A percentile compares a stretch with the other conserved stretches of the same genome.
phyloP scores from a whole-genome alignment of 2,797 vertebrate genomes.

The Coregonus sp. region DNA sequence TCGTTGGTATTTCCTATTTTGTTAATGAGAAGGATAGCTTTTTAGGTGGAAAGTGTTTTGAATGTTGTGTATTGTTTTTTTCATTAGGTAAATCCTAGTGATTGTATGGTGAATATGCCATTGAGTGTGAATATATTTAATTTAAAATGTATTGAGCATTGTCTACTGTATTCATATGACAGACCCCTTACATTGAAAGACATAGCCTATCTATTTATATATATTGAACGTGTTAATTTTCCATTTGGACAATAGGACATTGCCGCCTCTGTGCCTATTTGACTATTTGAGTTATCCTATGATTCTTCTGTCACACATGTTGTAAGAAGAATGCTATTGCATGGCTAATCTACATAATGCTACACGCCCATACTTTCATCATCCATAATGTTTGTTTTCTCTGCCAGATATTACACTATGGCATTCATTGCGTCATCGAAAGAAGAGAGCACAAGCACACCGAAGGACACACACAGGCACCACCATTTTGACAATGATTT shows the following conservation, averaged over 20 bases:
- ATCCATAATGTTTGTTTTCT: not conserved
- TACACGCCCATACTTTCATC: not conserved
- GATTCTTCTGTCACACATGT: conserved; percentile 10
- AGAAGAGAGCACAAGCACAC: not conserved
- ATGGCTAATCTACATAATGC: conserved; percentile 8
- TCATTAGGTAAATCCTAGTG: not conserved
- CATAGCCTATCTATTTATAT: not conserved
- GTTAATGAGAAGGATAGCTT: not conserved
- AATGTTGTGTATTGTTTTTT: not conserved
- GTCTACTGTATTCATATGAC: not conserved
- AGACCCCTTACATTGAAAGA: not conserved
- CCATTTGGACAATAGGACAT: not conserved
- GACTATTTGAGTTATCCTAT: not conserved
- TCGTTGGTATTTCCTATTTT: not conserved
- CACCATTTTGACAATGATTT: not conserved
- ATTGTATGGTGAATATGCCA: not conserved
- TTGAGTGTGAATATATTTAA: not conserved
- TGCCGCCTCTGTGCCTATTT: not conserved
- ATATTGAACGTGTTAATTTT: not conserved
- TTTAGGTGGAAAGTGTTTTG: not conserved
- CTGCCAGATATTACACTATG: conserved; percentile 18
- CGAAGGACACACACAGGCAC: not conserved
- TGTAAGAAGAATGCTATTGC: not conserved
- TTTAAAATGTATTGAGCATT: not conserved
- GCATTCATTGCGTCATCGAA: conserved; percentile 26